Evolutionary conservation across 2,888 invertebrate genomes (phyloP).

Genomic region (Drosophila testacea): DNA sequence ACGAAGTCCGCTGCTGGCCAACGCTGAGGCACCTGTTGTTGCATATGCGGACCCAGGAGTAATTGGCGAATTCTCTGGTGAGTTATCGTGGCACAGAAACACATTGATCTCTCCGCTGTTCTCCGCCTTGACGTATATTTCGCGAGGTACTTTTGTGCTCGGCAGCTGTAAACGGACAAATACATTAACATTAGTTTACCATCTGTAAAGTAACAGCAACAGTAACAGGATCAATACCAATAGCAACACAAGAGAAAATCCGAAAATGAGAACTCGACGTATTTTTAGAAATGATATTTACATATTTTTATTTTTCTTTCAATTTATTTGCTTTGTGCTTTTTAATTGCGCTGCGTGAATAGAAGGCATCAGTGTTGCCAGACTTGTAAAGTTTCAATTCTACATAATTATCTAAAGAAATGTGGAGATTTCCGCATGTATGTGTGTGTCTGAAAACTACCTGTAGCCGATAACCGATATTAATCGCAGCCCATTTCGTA

Average conservation of each 20-base stretch:
- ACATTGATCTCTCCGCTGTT: conserved; percentile 97
- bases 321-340: conserved; percentile 19
- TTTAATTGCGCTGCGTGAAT: conserved; percentile 16
- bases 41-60: conserved; percentile 74
- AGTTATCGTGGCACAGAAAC: conserved; percentile 95
- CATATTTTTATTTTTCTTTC: conserved; percentile 13
- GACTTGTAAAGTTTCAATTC: conserved; percentile 3
- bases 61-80: conserved; percentile 84
- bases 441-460: background rate
- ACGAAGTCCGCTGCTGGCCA: conserved; percentile 49
- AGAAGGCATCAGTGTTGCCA: conserved; percentile 30
- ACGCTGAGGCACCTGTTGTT: conserved; percentile 12
- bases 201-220: conserved; percentile 11
- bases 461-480: conserved; percentile 30
- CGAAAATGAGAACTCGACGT: conserved; percentile 13
- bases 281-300: conserved; percentile 76
- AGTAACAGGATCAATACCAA: background rate
- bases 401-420: background rate
- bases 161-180: conserved; percentile 86
- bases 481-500: conserved; percentile 13
- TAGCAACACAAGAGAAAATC: background rate
- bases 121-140: conserved; percentile 95
- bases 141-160: conserved; percentile 88
- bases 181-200: conserved; percentile 7
- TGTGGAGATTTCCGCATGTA: background rate